Evolutionary conservation across 2,888 invertebrate genomes (phyloP).

Genomic region (Lissocephala sabroskyi): DNA sequence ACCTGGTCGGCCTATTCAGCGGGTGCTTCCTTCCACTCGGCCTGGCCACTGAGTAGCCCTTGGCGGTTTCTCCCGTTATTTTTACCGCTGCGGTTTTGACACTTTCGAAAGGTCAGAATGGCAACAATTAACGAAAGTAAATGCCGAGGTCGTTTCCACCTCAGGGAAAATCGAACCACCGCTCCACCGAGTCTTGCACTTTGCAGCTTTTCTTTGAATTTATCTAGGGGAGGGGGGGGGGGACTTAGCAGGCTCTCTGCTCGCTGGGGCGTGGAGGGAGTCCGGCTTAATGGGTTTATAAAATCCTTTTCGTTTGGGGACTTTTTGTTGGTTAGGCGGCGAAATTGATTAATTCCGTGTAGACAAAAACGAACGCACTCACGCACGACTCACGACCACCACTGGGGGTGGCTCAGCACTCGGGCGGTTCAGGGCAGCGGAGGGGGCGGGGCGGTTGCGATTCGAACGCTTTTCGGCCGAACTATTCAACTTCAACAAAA

Average conservation of each 20-base stretch:
- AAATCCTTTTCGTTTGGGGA: no score
- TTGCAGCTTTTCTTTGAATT: no score
- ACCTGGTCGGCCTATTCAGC: constrained; percentile 32
- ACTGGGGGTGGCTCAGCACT: no score
- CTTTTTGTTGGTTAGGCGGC: neutral
- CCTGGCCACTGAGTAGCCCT: constrained; percentile 10
- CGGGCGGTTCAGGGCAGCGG: no score
- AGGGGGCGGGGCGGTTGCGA: no score
- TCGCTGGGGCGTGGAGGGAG: no score
- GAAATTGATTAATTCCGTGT: constrained; percentile 9
- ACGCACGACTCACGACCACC: constrained; percentile 1
- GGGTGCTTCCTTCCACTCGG: neutral
- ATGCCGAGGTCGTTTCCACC: constrained; percentile 12
- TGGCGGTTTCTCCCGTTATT: neutral
- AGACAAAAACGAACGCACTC: neutral
- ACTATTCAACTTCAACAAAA: constrained; percentile 12
- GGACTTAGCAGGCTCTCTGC: no score
- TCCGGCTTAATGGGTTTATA: no score
- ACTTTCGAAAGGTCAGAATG: constrained; percentile 35
- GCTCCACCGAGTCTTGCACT: neutral
- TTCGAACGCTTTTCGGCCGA: no score
- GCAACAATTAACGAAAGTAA: constrained; percentile 42
- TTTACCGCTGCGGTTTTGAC: no score
- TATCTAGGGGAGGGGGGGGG: no score
- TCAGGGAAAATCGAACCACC: neutral